Base-by-base conservation (phyloP, 35 echinoderm and acorn worm genomes). In the Apostichopus parvimensis region DNA sequence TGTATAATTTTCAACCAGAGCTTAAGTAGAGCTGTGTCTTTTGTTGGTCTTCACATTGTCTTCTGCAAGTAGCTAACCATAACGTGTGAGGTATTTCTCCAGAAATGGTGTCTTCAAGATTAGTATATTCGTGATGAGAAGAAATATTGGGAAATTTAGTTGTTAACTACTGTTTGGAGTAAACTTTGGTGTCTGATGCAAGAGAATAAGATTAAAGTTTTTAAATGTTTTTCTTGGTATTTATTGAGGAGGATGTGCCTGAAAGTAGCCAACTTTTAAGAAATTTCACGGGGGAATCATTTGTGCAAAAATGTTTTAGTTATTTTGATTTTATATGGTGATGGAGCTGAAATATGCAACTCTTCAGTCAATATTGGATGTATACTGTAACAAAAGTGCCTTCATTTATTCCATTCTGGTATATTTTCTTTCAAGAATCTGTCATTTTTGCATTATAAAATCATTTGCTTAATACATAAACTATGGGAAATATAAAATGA, bases 281-380 rank as follows among this genome's bases (percentile, higher is more conserved):
- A n/a, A 73, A 18, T 73, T 6, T 73, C n/a, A 20, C 20, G 1
- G 11, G 17, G 71, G 71, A 73, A 73, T 20, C 17, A n/a, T 73
- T 17, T 73, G 71, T 73, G 71, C 11, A 73, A 73, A 60, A 73
- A 18, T 73, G 71, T n/a, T 73, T 73, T 17, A 3, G n/a, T 73
- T 73, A 73, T 6, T 73, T 14, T 73, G 14, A 73, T n/a, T 73
- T 73, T 84, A 15, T 82, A 17, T 55, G 81, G 81, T 84, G 81
- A 84, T 84, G 81, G 81, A 18, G 81, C 81, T 84, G 81, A 84
- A 84, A 84, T 84, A 84, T 84, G 81, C 81, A 84, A 84, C 6
- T 84, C 22, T 84, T 84, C 81, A 84, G 58, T 84, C 53, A 84
- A 20, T 58, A 20, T 24, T 56, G 79, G 9, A 11, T 57, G 3